A percentile compares a stretch with the other conserved stretches of the same genome.
Conservation (phyloP, 2,888 invertebrate genomes). For the Calephelis perditalis region DNA sequence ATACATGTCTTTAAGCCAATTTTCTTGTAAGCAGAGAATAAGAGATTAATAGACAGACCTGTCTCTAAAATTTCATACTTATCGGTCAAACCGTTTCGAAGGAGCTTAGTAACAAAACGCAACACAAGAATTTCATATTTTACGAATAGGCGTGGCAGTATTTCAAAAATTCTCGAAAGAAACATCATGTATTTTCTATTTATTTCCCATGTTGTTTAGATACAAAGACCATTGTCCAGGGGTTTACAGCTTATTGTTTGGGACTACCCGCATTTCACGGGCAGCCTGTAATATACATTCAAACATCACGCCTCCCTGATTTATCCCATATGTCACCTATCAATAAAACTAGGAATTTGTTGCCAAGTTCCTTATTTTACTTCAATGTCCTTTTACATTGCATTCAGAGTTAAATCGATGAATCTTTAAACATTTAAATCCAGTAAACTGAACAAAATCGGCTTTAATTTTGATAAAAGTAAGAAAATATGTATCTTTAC, state of each 20-base stretch:
- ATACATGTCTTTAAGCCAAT: too few species aligned
- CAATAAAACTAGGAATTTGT: conserved; percentile 10
- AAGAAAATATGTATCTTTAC: too few species aligned
- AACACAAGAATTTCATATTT: too few species aligned
- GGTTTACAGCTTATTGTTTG: conserved; percentile 18
- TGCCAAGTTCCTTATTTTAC: not conserved
- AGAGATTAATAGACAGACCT: too few species aligned
- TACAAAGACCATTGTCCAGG: conserved; percentile 19
- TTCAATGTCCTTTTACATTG: not conserved
- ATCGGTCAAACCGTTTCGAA: too few species aligned
- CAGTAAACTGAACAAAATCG: too few species aligned
- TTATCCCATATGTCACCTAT: conserved; percentile 15
- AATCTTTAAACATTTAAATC: not conserved
- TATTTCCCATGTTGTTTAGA: conserved; percentile 17
- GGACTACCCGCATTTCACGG: conserved; percentile 12
- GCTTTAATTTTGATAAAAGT: too few species aligned
- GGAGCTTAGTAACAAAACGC: too few species aligned
- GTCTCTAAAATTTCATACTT: too few species aligned
- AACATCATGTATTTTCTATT: conserved; percentile 14
- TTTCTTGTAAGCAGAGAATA: too few species aligned
- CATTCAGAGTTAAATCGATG: not conserved
- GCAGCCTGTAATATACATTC: conserved; percentile 16
- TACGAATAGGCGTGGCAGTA: not conserved
- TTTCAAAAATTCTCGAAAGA: conserved; percentile 5
- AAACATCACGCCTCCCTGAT: conserved; percentile 18